Evolutionary conservation across 2,113 vertebrate species (phyloP), one percentile per base, ranked within the genome.

Genomic region (Aegithalos caudatus): DNA sequence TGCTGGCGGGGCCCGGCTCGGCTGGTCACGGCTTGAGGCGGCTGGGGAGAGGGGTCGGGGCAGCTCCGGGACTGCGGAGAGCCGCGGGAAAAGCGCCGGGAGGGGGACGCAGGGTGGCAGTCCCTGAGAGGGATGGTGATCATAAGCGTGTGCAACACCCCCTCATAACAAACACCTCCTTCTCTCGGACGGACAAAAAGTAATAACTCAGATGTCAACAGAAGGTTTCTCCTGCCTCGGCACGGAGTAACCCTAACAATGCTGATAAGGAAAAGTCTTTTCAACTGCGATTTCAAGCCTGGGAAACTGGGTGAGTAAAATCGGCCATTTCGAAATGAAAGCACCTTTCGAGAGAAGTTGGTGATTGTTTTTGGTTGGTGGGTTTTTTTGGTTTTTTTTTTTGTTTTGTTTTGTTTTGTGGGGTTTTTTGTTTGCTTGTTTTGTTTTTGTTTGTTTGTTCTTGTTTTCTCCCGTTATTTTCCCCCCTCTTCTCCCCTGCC

Each of bases 251-350:
- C 66, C 14, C 20, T 25, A 24, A 70, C 60, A 45, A 13, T 1
- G 42, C 7, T 27, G 35, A 35, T 47, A 38, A 58, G 47, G 54
- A 74, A 28, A n/a, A n/a, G 14, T 80, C 33, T 79, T 44, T 71
- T 40, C 3, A 13, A 47, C n/a, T 25, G 14, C 14, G 28, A 57
- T 64, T 77, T 86, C 77, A 35, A 89, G 58, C 9, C 64, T 65
- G 54, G 31, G 76, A 77, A 82, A 69, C 24, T 2, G 48, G 3
- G 12, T 72, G 65, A 85, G 38, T 71, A 47, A 83, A 88, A 86
- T 29, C 80, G 53, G 62, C 62, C 45, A 50, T 92, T 92, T 94
- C 80, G 76, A 90, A 94, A 88, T 42, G 37, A 88, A 92, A 82
- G n/a, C 10, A n/a, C 22, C 33, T 70, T 33, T 40, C 17, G 24